phyloP scores from a whole-genome alignment of 2,888 invertebrate species.

The Lordiphosa andalusiaca region DNA sequence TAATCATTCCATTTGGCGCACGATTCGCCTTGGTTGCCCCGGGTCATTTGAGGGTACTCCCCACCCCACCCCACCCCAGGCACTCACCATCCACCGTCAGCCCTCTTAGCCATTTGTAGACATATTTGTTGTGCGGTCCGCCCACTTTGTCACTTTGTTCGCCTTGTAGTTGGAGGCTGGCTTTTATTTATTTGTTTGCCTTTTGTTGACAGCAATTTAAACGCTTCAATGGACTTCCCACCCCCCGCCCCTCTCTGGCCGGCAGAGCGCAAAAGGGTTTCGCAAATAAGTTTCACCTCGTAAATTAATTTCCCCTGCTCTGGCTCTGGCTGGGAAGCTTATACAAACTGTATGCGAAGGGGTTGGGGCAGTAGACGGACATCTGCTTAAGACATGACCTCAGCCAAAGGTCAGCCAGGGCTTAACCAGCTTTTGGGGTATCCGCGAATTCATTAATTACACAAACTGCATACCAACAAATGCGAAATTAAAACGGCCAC shows the following conservation, averaged over 20 bases:
- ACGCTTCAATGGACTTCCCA: slow-evolving; percentile 65
- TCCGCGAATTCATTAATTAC: slow-evolving; percentile 42
- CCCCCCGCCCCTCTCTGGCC: slow-evolving; percentile 11
- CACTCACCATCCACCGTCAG: slow-evolving; percentile 1
- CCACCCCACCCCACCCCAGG: slow-evolving; percentile 2
- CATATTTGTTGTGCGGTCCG: slow-evolving; percentile 50
- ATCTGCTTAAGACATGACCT: slow-evolving; percentile 34
- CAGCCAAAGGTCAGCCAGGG: slow-evolving; percentile 31
- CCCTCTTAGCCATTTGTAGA: slow-evolving; percentile 46
- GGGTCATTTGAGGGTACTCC: slow-evolving; percentile 54
- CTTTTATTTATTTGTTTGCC: slow-evolving; percentile 74
- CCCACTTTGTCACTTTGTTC: slow-evolving; percentile 39
- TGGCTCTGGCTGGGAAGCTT: slow-evolving; percentile 23
- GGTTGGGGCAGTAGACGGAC: neutral
- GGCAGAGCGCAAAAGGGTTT: slow-evolving; percentile 63
- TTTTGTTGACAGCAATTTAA: slow-evolving; percentile 75
- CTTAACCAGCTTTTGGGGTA: slow-evolving; percentile 15
- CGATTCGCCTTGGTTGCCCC: slow-evolving; percentile 53
- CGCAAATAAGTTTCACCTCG: slow-evolving; percentile 72
- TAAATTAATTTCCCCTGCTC: slow-evolving; percentile 62
- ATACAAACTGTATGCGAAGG: slow-evolving; percentile 52
- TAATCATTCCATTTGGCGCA: slow-evolving; percentile 65
- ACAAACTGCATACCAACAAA: slow-evolving; percentile 17
- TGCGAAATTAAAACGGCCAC: slow-evolving; percentile 19
- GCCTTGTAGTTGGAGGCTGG: slow-evolving; percentile 32